These are phyloP conservation scores for Fistularia tabacaria DNA, from an alignment of 2,797 vertebrate species.

Conservation along the genomic window DNA sequence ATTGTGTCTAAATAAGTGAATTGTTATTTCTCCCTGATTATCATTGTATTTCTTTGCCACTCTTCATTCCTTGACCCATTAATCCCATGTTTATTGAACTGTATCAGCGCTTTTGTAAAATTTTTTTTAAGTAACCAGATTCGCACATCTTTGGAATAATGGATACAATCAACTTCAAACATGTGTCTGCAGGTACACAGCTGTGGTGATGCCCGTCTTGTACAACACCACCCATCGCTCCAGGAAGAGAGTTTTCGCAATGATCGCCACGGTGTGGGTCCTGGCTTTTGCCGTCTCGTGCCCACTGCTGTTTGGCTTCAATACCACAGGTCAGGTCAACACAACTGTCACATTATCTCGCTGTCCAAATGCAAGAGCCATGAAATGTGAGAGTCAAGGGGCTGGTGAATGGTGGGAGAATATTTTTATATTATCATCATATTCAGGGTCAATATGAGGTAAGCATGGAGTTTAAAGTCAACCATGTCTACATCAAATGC, in stretches of 20 bases:
- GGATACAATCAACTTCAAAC: too few relatives aligned
- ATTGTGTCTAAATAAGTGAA: too few relatives aligned
- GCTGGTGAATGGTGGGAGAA: too few relatives aligned
- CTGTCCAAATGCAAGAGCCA: too few relatives aligned
- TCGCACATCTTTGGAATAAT: too few relatives aligned
- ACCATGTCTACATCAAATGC: background rate
- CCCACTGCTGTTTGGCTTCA: slow-evolving; percentile 92
- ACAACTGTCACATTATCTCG: background rate
- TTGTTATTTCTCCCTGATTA: too few relatives aligned
- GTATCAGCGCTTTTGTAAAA: too few relatives aligned
- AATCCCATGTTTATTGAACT: too few relatives aligned
- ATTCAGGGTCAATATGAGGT: slow-evolving; percentile 7
- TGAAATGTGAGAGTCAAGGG: too few relatives aligned
- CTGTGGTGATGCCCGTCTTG: slow-evolving; percentile 91
- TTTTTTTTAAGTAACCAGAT: too few relatives aligned
- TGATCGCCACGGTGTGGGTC: slow-evolving; percentile 89
- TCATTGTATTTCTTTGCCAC: too few relatives aligned
- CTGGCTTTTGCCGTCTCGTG: slow-evolving; percentile 90
- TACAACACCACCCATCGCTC: slow-evolving; percentile 89
- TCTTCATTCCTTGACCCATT: too few relatives aligned
- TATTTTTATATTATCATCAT: background rate
- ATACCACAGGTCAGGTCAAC: slow-evolving; percentile 86
- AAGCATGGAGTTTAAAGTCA: background rate
- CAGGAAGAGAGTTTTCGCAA: slow-evolving; percentile 84
- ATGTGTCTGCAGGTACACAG: slow-evolving; percentile 81